Conservation (phyloP, 2,113 vertebrate genomes). For the Craseonycteris thonglongyai region DNA sequence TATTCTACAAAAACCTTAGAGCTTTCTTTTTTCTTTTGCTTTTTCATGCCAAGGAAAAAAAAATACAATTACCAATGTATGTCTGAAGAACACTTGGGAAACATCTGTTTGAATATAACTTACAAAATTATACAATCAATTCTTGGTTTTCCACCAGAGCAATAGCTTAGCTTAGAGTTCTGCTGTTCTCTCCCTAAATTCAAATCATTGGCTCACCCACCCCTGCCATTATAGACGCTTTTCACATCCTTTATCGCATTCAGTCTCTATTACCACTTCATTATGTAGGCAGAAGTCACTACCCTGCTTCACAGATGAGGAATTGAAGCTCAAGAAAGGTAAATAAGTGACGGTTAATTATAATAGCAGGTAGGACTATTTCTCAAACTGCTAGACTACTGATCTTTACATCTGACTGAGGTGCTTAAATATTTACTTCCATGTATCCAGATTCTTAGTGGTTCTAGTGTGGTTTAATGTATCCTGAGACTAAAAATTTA, state of each 20-base stretch:
- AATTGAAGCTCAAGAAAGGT: background rate
- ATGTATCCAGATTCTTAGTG: background rate
- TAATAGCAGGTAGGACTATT: background rate
- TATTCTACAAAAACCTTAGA: background rate
- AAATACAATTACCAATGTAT: background rate
- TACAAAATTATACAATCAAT: constrained; percentile 10
- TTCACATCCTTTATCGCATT: background rate
- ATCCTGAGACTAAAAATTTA: background rate
- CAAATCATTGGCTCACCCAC: background rate
- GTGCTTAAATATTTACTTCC: background rate
- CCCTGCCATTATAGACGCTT: background rate
- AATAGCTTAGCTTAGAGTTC: background rate
- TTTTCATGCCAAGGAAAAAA: constrained; percentile 44
- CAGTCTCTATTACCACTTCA: background rate
- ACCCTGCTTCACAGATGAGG: background rate
- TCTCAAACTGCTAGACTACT: background rate
- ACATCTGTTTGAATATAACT: constrained; percentile 26
- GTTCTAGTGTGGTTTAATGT: background rate
- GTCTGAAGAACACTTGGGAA: constrained; percentile 13
- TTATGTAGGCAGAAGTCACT: background rate
- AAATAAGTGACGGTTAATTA: background rate
- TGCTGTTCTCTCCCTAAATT: background rate
- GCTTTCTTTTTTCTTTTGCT: background rate
- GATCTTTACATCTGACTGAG: background rate
- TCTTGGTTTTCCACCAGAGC: background rate